Evolutionary conservation across 1,140 invertebrate species (phyloP).

Genomic region (Drosophila punjabiensis): DNA sequence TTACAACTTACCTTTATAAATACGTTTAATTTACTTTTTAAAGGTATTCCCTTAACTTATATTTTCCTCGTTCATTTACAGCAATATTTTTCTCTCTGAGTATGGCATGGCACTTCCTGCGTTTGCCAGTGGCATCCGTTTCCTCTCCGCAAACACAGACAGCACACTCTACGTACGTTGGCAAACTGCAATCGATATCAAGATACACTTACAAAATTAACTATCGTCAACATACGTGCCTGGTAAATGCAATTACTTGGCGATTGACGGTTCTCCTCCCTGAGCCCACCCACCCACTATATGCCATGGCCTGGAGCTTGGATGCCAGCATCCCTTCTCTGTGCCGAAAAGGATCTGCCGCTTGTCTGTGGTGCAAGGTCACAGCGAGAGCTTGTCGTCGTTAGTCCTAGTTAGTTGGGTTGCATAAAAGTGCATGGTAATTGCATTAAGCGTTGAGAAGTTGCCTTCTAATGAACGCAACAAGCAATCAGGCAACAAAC

Average conservation of each 20-base stretch:
- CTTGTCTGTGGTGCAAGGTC: conserved; percentile 51
- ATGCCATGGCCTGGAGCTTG: background rate
- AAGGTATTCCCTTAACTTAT: rapidly evolving
- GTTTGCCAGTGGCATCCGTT: conserved; percentile 31
- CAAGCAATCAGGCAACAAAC: conserved; percentile 58
- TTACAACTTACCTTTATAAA: no score
- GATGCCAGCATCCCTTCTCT: conserved; percentile 1
- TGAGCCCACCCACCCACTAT: background rate
- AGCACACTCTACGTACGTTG: background rate
- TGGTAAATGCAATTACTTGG: conserved; percentile 83
- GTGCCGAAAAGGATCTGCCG: conserved; percentile 40
- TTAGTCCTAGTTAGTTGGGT: conserved; percentile 16
- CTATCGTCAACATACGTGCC: conserved; percentile 83
- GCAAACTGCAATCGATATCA: conserved; percentile 78
- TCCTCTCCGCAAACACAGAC: conserved; percentile 29
- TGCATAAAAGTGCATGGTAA: conserved; percentile 59
- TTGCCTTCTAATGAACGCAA: conserved; percentile 61
- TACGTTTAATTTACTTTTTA: no score
- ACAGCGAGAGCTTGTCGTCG: conserved; percentile 13
- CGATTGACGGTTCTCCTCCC: conserved; percentile 62
- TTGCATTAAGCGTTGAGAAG: conserved; percentile 59
- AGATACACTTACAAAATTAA: conserved; percentile 84
- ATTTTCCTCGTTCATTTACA: no score
- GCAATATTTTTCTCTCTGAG: background rate
- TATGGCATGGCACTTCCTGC: conserved; percentile 10